Percentiles rank a stretch among this genome's conserved stretches.
These are phyloP conservation scores for Chouioia cunea DNA, from an alignment of 2,888 invertebrate genomes.

Conservation along the genomic window DNA sequence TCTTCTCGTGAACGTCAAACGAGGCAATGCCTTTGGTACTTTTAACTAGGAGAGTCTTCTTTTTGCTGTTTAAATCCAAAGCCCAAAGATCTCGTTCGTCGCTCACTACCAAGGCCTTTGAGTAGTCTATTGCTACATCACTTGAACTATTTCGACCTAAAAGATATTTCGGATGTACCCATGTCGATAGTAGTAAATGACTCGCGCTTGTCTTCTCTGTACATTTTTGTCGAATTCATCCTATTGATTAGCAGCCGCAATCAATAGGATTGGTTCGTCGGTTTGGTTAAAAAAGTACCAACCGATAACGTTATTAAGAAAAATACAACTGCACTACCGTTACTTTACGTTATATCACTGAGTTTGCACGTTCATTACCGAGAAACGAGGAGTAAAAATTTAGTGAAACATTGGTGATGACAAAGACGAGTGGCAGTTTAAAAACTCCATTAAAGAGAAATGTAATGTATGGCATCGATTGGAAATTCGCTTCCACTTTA, in stretches of 20 bases:
- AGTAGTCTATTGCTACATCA: conserved; percentile 22
- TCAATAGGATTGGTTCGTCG: background rate
- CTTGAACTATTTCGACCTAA: background rate
- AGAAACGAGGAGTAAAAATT: too few species aligned
- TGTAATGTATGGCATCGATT: too few species aligned
- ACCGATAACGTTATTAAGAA: background rate
- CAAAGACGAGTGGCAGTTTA: too few species aligned
- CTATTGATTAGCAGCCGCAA: too few species aligned
- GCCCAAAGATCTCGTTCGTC: conserved; percentile 38
- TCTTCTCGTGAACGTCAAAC: conserved; percentile 25
- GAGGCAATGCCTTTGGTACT: conserved; percentile 19
- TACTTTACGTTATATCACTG: too few species aligned
- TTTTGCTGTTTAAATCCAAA: conserved; percentile 25
- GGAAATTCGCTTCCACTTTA: background rate
- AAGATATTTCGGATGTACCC: background rate
- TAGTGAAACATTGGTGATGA: too few species aligned
- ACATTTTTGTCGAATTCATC: too few species aligned
- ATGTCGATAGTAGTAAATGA: background rate
- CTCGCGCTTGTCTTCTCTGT: too few species aligned
- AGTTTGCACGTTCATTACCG: too few species aligned
- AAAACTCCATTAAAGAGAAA: too few species aligned
- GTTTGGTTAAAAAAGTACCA: background rate
- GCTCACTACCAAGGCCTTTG: conserved; percentile 30
- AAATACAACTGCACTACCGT: too few species aligned
- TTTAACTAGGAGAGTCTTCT: background rate